Base-by-base conservation (phyloP, 2,797 vertebrate genomes). In the Enteromius afrohamiltoni region DNA sequence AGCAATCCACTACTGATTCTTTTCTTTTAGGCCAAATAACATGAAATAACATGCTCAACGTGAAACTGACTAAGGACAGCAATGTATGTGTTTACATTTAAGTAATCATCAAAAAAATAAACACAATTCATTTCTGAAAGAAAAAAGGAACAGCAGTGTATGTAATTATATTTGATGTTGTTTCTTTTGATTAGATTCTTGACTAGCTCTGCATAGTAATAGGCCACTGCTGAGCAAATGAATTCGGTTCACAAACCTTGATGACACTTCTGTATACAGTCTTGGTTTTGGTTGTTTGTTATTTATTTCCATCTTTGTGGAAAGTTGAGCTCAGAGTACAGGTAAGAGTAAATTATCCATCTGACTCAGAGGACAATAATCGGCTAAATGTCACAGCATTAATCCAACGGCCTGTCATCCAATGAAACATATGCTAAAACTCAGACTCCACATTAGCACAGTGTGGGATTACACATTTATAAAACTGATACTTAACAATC, bases 251-350 rank as follows among this genome's bases (percentile, higher is more conserved):
- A 62, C 60, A 29, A 62, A 62, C 60, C 26, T 64, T 64, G 60
- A 64, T 31, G 60, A 17, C 58, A 16, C 11, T 26, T 62, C 13
- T 62, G 23, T 29, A 6, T 29, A 62, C 60, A 62, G 60, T 64
- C 29, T 64, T 62, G 60, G 58, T 6, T 64, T 16, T 64, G 14
- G 26, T 31, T 64, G 60, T 26, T 29, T 26, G 29, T 3, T 53
- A 58, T 79, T 79, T 79, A 11, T 73, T 53, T 13, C 78, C 21
- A 53, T 85, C 79, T 81, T 80, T 83, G 47, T 79, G 47, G 13
- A 40, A 78, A 19, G 82, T 75, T 49, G 65, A 78, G 31, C 26
- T 71, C 1, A 62, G 19, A 47, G 58, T 47, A 47, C 2, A 17
- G 3, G 14, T 31, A 31, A 17, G 29, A 64, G 58, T 29, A 62